Base-by-base conservation (phyloP, 2,888 invertebrate genomes). In the Oscheius sp. region DNA sequence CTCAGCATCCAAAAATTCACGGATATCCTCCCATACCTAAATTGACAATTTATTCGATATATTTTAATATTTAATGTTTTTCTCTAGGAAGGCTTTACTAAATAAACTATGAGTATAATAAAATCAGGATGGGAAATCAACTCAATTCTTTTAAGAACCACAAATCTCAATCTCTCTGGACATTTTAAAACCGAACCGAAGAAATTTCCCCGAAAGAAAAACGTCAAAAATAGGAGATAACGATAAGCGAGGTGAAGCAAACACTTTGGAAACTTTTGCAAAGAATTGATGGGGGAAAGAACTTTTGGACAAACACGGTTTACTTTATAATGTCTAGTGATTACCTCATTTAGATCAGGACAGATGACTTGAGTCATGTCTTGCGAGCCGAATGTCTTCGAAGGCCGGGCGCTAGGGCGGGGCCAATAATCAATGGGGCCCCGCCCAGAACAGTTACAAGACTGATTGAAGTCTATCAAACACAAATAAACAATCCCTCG, bases 291-390 rank as follows among this genome's bases (percentile, higher is more conserved):
- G n/a, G n/a, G n/a, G n/a, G n/a, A n/a, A n/a, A n/a, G n/a, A n/a
- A n/a, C n/a, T n/a, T n/a, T n/a, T n/a, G n/a, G n/a, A n/a, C n/a
- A n/a, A n/a, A n/a, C n/a, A n/a, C n/a, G n/a, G n/a, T n/a, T n/a
- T n/a, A n/a, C n/a, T n/a, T n/a, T n/a, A 20, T 4, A 6, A 8
- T 8, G 8, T 15, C 4, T 12, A 31, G 17, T 23, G 55, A 33
- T 68, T 68, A 68, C 68, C 68, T 68, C 68, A 61, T 68, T 68
- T n/a, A 68, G 53, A 34, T 61, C 68, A 34, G 58, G 68, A 34
- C 68, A 68, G 37, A 68, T 58, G 15, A 68, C 58, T 39, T 68
- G 68, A 25, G 68, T 68, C 68, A 68, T 68, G 17, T 37, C 34
- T 37, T 23, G 58, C 23, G 33, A 37, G 58, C 39, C 37, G 39